Evolutionary conservation across 2,113 vertebrate genomes (phyloP), one percentile per base, ranked within the genome.

Genomic region (Mohoua ochrocephala): DNA sequence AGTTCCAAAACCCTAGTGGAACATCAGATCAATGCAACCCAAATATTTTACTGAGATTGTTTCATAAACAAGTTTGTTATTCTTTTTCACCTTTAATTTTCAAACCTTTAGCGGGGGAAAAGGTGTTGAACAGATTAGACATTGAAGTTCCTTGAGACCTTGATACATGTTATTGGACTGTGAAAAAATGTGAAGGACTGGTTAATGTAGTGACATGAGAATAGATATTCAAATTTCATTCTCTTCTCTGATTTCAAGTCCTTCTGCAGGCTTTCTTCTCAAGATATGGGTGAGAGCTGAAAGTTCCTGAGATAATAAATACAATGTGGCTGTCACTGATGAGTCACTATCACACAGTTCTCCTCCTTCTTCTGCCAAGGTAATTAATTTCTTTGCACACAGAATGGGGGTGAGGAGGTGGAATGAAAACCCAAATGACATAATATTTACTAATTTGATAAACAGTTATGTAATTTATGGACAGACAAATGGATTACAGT

Each of bases 321-420:
- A 23, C 15, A 61, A 16, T 13, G 35, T 78, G 45, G 5, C 18
- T 94, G 56, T 50, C 56, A 42, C 22, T 41, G 52, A 7, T 45
- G 70, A 78, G 54, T 65, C 68, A 77, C 19, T 28, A 2, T 65
- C 41, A 49, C 35, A 65, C 28, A 45, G 23, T 35, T 65, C 37
- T 68, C 54, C 60, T 41, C 69, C 39, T 83, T 82, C 35, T 52
- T 85, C 52, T 93, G 30, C 39, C 33, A 44, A 60, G 16, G 6
- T 50, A 65, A 67, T 89, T 81, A 2, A 52, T 44, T 77, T 35
- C 23, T 89, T 78, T 94, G 56, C 50, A 84, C 8, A 45, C 18
- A 63, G 16, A 53, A 39, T 28, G 6, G 4, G 5, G 5, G 2
- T 13, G 4, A 19, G 17, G 5, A 35, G 23, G 24, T 1, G 3